Evolutionary conservation across 2,888 invertebrate genomes (phyloP), one percentile per base, ranked within the genome.

Genomic region (Fragum fragum): DNA sequence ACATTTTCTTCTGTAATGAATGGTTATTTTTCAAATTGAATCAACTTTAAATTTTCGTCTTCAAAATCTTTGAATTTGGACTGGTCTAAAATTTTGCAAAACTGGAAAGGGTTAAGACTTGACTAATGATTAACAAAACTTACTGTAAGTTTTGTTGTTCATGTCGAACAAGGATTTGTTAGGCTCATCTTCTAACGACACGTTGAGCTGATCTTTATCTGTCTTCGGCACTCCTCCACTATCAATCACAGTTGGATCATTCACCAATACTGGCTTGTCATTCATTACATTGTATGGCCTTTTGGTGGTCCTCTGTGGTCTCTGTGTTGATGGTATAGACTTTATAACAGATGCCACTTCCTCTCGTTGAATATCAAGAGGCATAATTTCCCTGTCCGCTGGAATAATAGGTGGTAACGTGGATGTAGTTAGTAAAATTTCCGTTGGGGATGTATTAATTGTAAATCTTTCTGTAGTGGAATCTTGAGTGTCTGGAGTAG

Each of bases 101-200:
- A n/a, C n/a, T n/a, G n/a, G n/a, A n/a, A n/a, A n/a, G n/a, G n/a
- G n/a, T n/a, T n/a, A n/a, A n/a, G n/a, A n/a, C n/a, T n/a, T n/a
- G n/a, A n/a, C n/a, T n/a, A n/a, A 36, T 36, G 32, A 36, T 36
- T 6, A 36, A 36, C 32, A 14, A 2, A 42, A 72, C 82, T 78
- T 73, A 82, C 82, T 82, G 61, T 82, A 78, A 29, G 74, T 75
- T 59, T 82, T 61, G 55, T 82, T 82, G 63, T 75, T 75, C 75
- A 72, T 73, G 3, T 82, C 69, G 52, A 78, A 69, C 5, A 57
- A 32, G n/a, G 57, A 32, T n/a, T 47, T 39, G 14, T 47, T 32
- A 6, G 32, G 59, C 9, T 68, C 75, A 52, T 61, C 72, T 42
- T 78, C 82, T 28, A 82, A 73, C 3, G 71, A 71, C 42, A 82